Percentiles rank a stretch among this genome's conserved stretches.
These are phyloP conservation scores for Paratilapia polleni DNA, from an alignment of 2,113 vertebrate genomes.

Conservation along the genomic window DNA sequence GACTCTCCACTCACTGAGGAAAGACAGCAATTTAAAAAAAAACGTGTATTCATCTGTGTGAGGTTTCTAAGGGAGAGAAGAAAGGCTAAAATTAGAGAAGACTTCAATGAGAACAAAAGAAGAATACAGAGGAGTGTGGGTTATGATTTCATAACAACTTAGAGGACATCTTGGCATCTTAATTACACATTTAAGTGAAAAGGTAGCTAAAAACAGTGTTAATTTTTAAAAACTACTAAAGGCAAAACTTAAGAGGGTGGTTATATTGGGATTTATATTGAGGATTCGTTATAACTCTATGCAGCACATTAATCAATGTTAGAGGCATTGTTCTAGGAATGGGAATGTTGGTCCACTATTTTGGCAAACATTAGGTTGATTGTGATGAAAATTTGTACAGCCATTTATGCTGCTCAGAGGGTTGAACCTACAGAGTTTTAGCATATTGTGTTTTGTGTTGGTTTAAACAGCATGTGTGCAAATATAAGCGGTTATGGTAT, in stretches of 20 bases:
- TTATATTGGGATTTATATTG: neutral
- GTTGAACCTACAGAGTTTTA: too few relatives aligned
- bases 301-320: neutral
- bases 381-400: too few relatives aligned
- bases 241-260: neutral
- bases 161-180: constrained; percentile 20
- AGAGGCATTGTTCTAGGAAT: neutral
- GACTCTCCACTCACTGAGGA: constrained; percentile 94
- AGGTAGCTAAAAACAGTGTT: neutral
- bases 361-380: too few relatives aligned
- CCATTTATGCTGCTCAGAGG: neutral
- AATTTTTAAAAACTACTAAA: neutral
- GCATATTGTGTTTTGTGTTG: too few relatives aligned
- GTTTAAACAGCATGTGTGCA: too few relatives aligned
- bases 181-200: constrained; percentile 41
- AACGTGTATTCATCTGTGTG: neutral
- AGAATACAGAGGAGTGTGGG: neutral
- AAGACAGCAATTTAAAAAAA: neutral
- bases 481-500: too few relatives aligned
- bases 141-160: constrained; percentile 36
- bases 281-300: neutral
- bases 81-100: neutral
- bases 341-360: neutral
- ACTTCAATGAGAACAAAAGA: constrained; percentile 2
- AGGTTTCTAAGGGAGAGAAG: neutral